Conservation (phyloP, 2,888 invertebrate species). For the Gibbula magus region DNA sequence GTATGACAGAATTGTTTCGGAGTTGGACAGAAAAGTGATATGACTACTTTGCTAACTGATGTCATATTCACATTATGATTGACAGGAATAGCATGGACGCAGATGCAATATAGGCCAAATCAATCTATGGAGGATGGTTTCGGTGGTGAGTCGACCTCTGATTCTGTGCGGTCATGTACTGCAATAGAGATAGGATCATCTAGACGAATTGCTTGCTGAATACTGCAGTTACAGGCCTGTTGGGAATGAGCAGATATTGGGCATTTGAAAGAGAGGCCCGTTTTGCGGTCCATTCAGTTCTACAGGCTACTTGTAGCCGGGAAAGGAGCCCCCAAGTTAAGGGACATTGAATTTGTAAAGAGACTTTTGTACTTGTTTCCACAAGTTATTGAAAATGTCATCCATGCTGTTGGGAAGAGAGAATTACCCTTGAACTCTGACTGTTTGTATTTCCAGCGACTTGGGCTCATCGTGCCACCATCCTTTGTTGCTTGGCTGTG, state of each 20-base stretch:
- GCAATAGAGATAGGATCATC: slow-evolving; percentile 4
- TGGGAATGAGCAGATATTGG: background rate
- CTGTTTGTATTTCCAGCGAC: background rate
- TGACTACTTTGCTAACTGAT: too few species aligned
- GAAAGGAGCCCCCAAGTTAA: background rate
- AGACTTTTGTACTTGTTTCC: background rate
- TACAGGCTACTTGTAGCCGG: background rate
- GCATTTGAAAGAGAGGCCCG: background rate
- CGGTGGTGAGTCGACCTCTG: background rate
- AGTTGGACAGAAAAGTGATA: too few species aligned
- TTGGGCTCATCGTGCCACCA: background rate
- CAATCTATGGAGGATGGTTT: background rate
- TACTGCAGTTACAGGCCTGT: background rate
- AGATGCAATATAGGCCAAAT: slow-evolving; percentile 4
- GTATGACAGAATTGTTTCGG: too few species aligned
- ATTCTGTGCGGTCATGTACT: background rate
- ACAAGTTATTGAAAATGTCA: background rate
- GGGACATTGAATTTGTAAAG: slow-evolving; percentile 10
- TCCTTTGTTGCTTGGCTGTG: background rate
- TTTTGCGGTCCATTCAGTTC: background rate
- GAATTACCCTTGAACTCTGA: slow-evolving; percentile 7
- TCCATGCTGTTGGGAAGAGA: background rate
- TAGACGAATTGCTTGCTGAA: background rate
- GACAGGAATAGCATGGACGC: background rate
- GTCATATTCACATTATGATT: background rate